Conservation (phyloP, 2,113 vertebrate genomes). For the Lates calcarifer region DNA sequence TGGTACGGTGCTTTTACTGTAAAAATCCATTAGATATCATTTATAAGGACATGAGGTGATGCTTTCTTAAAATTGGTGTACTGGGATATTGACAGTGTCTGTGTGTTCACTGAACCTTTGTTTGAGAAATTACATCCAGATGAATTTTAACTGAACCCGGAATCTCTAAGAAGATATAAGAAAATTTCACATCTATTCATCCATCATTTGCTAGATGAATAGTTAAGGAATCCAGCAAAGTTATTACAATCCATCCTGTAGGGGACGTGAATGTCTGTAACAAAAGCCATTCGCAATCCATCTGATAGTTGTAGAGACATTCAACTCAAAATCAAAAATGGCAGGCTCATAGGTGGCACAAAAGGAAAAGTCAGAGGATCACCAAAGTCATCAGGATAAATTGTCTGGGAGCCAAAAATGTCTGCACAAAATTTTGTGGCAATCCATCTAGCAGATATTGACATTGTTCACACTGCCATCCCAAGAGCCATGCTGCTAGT, state of each 20-base stretch:
- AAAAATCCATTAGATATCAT: neutral
- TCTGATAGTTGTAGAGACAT: neutral
- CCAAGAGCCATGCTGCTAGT: neutral
- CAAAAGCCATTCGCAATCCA: neutral
- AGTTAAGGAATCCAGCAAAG: neutral
- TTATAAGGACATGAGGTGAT: neutral
- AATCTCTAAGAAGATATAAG: too few relatives aligned
- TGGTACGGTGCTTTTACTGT: constrained; percentile 33
- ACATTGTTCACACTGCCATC: neutral
- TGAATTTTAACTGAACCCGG: neutral
- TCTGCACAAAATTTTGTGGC: too few relatives aligned
- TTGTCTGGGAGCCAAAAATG: too few relatives aligned
- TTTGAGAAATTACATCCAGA: neutral
- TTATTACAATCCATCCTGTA: neutral
- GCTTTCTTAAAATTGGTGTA: neutral
- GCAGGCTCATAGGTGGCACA: neutral
- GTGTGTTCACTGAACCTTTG: neutral
- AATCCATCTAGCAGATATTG: neutral
- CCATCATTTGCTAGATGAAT: too few relatives aligned
- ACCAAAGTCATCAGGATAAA: too few relatives aligned
- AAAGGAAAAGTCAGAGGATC: too few relatives aligned
- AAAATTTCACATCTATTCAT: too few relatives aligned
- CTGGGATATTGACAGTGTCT: neutral
- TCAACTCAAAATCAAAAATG: neutral
- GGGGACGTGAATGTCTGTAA: neutral